Evolutionary conservation across 2,113 vertebrate species (phyloP), one percentile per base, ranked within the genome.

Genomic region (Pedetes capensis): DNA sequence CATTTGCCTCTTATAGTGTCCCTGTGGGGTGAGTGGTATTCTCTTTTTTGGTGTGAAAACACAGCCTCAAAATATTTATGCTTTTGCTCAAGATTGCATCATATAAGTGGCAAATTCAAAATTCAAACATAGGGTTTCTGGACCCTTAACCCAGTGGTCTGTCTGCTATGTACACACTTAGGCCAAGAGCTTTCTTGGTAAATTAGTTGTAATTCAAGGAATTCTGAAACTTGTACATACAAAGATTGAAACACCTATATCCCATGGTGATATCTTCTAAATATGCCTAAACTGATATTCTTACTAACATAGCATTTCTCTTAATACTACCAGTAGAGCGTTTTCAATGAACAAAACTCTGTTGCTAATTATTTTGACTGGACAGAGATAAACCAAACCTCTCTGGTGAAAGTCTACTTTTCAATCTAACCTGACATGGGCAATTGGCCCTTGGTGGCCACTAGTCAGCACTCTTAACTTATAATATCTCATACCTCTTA

Each of bases 221-320:
- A 90, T 92, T 93, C 14, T 22, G 72, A 68, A 89, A 84, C 20
- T 42, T 91, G 47, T 23, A 85, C 64, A 84, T 39, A 72, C 10
- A 64, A 83, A 91, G 23, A 88, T 32, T 82, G 64, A 88, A 85
- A 78, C 32, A 57, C 10, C 17, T 88, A 47, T 83, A 16, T 85
- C n/a, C 39, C 10, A 18, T 57, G 20, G n/a, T 82, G 18, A 37
- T 85, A 53, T 86, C 63, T 94, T 90, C 82, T 59, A 96, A 94
- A 90, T 84, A 51, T 90, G 89, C 72, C 22, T 92, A 88, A 96
- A 92, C 27, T 90, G 14, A 75, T 94, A 8, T 18, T 96, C 16
- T 93, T 42, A 49, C 27, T 88, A 95, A 74, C 34, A 80, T 57
- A 94, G 34, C 20, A 85, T 89, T 96, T 90, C 47, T 96, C 47